Base-by-base conservation (phyloP, 2,888 invertebrate genomes). In the Phasia obesa region DNA sequence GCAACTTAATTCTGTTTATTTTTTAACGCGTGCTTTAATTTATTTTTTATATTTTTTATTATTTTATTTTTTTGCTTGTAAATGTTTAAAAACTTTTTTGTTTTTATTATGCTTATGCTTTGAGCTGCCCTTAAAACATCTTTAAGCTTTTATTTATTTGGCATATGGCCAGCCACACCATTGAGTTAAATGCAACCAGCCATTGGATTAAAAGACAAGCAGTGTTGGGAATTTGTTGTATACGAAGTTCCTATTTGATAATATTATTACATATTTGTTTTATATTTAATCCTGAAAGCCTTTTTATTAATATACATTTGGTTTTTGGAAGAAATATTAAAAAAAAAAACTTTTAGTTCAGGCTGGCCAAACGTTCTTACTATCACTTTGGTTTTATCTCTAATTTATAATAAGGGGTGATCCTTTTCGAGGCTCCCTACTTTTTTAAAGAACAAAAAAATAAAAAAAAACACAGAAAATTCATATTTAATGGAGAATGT, bases 1-100 rank as follows among this genome's bases (percentile, higher is more conserved):
- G 25, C 31, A 71, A 51, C 64, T 55, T 55, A 73, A 69, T 73
- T 64, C 69, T 60, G 60, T 53, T 83, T 71, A 65, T 75, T 60
- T 82, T 71, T 51, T 53, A 79, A 76, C 75, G 79, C 83, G 83
- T 83, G 83, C 83, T 69, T 76, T 51, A 71, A 76, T 76, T 65
- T 75, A 70, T 60, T 3, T 7, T 47, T 62, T 21, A 1, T 1
- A 1, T 35, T 60, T 3, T 7, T 47, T 62, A n/a, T 1, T 1
- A 1, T 35, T 35, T 35, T 35, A 11, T 23, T 42, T 23, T 17
- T 53, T 25, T n/a, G n/a, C 25, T 51, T 4, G 25, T 23, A 27
- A 11, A 55, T 9, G 59, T 67, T 60, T n/a, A n/a, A n/a, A n/a
- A n/a, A n/a, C n/a, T n/a, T 57, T 49, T 53, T 49, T 64, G 13